Conservation (phyloP, 2,888 invertebrate genomes). For the Melanostoma mellinum region DNA sequence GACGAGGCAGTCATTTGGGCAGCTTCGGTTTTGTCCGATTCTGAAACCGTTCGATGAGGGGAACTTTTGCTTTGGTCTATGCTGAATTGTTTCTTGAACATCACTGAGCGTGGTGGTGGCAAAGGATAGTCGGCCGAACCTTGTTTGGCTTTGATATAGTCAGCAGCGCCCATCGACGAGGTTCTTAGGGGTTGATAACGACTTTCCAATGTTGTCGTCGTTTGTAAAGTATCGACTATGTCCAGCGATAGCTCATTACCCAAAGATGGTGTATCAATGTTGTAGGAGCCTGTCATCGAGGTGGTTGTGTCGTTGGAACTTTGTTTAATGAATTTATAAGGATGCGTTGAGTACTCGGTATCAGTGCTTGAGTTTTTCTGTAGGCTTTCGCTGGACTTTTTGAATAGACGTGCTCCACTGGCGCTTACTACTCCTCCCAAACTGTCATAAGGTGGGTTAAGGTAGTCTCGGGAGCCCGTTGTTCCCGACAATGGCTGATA, state of each 20-base stretch:
- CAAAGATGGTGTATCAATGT: constrained; percentile 81
- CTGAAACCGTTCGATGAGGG: constrained; percentile 75
- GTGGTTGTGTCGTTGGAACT: constrained; percentile 82
- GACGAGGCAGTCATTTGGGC: constrained; percentile 53
- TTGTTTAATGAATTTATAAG: constrained; percentile 82
- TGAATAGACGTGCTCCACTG: constrained; percentile 76
- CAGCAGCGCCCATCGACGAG: constrained; percentile 79
- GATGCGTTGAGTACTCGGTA: constrained; percentile 82
- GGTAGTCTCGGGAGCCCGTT: constrained; percentile 80
- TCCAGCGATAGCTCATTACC: constrained; percentile 81
- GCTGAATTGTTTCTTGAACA: constrained; percentile 82
- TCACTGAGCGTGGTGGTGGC: constrained; percentile 78
- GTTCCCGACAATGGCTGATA: constrained; percentile 77
- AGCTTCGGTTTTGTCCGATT: constrained; percentile 71
- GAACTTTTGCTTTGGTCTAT: constrained; percentile 80
- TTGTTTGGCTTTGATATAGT: constrained; percentile 76
- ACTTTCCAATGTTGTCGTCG: constrained; percentile 74
- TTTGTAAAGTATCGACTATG: constrained; percentile 77
- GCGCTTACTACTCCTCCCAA: constrained; percentile 70
- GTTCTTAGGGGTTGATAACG: constrained; percentile 79
- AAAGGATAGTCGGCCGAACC: constrained; percentile 74
- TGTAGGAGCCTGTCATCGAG: constrained; percentile 81
- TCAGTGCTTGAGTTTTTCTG: constrained; percentile 82
- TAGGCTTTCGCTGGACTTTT: constrained; percentile 81
- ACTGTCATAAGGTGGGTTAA: constrained; percentile 79